Evolutionary conservation across 2,113 vertebrate species (phyloP).

Genomic region (Pedetes capensis): DNA sequence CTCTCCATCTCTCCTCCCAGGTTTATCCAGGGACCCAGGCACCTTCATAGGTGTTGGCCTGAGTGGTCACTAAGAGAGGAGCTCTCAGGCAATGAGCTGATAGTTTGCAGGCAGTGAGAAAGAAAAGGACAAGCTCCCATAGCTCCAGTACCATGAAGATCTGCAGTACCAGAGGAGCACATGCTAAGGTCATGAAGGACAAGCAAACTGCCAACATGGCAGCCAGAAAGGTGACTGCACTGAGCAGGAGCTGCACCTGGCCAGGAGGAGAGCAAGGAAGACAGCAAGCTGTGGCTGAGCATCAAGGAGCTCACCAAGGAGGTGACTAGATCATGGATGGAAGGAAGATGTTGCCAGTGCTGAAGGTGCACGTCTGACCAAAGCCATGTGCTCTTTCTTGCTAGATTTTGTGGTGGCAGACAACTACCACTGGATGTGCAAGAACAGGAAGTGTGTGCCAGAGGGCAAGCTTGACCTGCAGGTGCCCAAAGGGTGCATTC

Average conservation of each 20-base stretch:
- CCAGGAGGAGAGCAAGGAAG: constrained; percentile 88
- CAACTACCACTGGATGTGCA: constrained; percentile 87
- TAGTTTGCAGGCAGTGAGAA: not conserved
- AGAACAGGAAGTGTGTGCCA: constrained; percentile 86
- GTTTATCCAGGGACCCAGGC: not conserved
- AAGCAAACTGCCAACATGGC: constrained; percentile 87
- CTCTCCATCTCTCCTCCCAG: not conserved
- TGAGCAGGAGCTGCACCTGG: constrained; percentile 86
- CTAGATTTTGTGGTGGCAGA: constrained; percentile 86
- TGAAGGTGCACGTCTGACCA: constrained; percentile 85
- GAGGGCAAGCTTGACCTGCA: constrained; percentile 87
- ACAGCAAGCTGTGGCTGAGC: constrained; percentile 88
- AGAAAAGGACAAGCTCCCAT: constrained; percentile 82
- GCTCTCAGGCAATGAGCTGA: not conserved
- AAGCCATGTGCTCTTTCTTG: constrained; percentile 86
- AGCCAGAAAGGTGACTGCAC: constrained; percentile 93
- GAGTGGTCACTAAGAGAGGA: not conserved
- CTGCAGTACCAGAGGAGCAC: constrained; percentile 88
- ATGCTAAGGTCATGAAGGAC: constrained; percentile 90
- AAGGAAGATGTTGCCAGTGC: constrained; percentile 87
- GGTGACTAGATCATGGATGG: constrained; percentile 93
- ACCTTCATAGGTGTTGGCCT: not conserved
- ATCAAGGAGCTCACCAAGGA: constrained; percentile 94
- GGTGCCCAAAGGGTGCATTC: constrained; percentile 85
- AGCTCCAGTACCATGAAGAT: constrained; percentile 70